phyloP scores from a whole-genome alignment of 2,113 vertebrate species.

The Setophaga kirtlandii region DNA sequence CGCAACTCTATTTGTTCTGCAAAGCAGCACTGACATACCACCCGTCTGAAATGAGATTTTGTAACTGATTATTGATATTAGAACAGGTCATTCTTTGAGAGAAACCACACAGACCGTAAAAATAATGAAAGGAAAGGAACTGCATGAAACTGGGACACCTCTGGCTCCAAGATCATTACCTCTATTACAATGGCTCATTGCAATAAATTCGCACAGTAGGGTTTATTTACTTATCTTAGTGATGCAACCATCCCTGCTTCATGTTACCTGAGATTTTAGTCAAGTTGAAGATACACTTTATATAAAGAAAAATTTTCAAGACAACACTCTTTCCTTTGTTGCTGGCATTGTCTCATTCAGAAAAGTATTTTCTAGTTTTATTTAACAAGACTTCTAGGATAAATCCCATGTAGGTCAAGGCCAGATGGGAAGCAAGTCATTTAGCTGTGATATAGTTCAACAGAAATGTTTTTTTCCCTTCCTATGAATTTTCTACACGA shows the following conservation, averaged over 20 bases:
- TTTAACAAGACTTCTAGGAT: neutral
- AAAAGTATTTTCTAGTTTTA: neutral
- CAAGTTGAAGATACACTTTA: neutral
- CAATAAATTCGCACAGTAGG: neutral
- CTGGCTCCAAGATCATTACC: slow-evolving; percentile 16
- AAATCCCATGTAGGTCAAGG: neutral
- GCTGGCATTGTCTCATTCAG: neutral
- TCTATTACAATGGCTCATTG: slow-evolving; percentile 21
- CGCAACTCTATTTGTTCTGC: slow-evolving; percentile 48
- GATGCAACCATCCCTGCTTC: neutral
- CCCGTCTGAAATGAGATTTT: slow-evolving; percentile 57
- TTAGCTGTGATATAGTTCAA: neutral
- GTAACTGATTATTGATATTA: slow-evolving; percentile 46
- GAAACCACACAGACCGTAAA: neutral
- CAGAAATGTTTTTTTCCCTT: slow-evolving; percentile 2
- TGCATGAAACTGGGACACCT: slow-evolving; percentile 1
- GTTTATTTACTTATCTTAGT: slow-evolving; percentile 45
- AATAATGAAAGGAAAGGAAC: slow-evolving; percentile 1
- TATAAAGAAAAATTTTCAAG: neutral
- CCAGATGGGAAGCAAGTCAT: neutral
- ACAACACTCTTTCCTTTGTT: neutral
- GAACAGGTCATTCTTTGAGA: slow-evolving; percentile 57
- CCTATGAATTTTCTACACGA: neutral
- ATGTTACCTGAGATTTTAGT: neutral
- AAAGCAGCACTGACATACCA: slow-evolving; percentile 28